Conservation (phyloP, 2,888 invertebrate genomes). For the Ectemnius continuus region DNA sequence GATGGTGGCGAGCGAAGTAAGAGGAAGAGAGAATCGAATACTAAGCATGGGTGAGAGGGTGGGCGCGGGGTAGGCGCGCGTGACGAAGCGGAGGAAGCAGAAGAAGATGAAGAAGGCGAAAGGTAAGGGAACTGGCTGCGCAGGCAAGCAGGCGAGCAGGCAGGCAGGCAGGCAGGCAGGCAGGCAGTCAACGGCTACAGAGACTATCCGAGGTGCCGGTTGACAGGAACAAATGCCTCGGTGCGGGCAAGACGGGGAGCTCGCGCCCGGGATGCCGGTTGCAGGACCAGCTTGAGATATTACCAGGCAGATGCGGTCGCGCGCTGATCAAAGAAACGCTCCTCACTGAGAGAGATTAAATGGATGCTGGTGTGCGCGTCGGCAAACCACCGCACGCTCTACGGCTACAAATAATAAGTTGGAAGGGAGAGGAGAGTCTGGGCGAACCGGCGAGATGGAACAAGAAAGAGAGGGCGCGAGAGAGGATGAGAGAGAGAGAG, state of each 20-base stretch:
- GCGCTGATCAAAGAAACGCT: conserved; percentile 77
- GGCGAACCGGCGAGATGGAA: conserved; percentile 14
- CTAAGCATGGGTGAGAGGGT: background rate
- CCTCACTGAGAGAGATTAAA: conserved; percentile 76
- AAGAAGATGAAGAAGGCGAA: conserved; percentile 36
- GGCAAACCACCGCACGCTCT: conserved; percentile 66
- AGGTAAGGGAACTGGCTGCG: conserved; percentile 37
- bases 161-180: conserved; percentile 11
- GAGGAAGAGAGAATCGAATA: conserved; percentile 2
- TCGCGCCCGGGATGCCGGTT: conserved; percentile 74
- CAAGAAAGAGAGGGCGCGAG: background rate
- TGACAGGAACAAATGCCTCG: conserved; percentile 76
- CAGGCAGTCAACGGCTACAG: conserved; percentile 58
- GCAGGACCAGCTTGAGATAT: conserved; percentile 75
- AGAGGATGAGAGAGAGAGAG: conserved; percentile 4
- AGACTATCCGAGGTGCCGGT: conserved; percentile 67
- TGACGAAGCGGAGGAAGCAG: conserved; percentile 17
- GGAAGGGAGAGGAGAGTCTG: conserved; percentile 33
- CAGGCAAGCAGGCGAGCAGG: too few species aligned
- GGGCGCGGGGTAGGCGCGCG: conserved; percentile 4
- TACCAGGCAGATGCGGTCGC: conserved; percentile 77
- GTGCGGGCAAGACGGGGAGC: conserved; percentile 75
- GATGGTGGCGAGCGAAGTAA: background rate
- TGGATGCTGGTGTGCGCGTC: conserved; percentile 74
- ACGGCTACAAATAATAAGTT: conserved; percentile 74